Conservation (phyloP, 1,140 invertebrate genomes). For the Nebria ingens region DNA sequence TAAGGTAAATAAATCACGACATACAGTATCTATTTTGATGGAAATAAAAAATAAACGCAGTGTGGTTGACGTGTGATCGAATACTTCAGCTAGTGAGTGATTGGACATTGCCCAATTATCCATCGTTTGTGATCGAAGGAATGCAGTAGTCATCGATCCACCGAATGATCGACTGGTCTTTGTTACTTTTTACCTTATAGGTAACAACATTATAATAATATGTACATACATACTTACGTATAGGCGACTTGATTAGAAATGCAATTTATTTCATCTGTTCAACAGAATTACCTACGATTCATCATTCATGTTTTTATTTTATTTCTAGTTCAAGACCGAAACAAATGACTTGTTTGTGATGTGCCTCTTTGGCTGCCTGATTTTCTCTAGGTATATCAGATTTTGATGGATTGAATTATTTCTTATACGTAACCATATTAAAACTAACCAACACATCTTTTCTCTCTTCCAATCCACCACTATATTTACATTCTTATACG, state of each 20-base stretch:
- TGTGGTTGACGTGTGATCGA: background rate
- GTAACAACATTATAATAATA: background rate
- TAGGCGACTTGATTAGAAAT: constrained; percentile 4
- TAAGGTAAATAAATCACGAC: background rate
- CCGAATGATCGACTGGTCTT: background rate
- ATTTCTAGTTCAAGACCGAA: background rate
- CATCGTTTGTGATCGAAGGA: background rate
- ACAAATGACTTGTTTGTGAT: background rate
- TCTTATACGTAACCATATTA: background rate
- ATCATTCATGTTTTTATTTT: background rate
- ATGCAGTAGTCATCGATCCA: background rate
- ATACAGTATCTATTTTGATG: no score
- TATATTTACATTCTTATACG: no score
- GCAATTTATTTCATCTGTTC: background rate
- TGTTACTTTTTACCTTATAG: background rate
- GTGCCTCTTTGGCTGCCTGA: background rate
- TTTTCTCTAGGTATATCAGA: background rate
- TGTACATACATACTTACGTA: background rate
- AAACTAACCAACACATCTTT: no score
- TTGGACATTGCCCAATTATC: constrained; percentile 7
- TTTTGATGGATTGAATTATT: background rate
- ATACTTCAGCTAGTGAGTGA: background rate
- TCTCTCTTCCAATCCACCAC: no score
- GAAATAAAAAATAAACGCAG: background rate
- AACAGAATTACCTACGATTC: background rate